phyloP scores from a whole-genome alignment of 2,113 vertebrate genomes.

The Leptodactylus fuscus region DNA sequence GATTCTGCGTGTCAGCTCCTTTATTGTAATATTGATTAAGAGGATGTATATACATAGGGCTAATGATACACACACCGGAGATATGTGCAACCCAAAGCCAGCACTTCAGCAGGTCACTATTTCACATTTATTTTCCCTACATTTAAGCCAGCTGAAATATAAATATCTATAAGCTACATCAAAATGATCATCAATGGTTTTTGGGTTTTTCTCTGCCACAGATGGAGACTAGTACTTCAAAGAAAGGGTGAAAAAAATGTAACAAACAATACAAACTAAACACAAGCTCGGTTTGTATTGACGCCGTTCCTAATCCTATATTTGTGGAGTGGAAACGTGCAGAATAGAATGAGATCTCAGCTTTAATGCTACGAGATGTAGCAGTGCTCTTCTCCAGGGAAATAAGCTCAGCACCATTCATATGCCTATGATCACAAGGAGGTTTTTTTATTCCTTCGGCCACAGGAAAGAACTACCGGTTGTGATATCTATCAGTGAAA shows the following conservation, averaged over 20 bases:
- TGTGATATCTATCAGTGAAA: neutral
- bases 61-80: slow-evolving; percentile 63
- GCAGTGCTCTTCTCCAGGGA: slow-evolving; percentile 30
- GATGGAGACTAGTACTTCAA: too few species aligned
- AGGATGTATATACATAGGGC: slow-evolving; percentile 64
- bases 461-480: slow-evolving; percentile 16
- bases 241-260: neutral
- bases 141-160: neutral
- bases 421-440: slow-evolving; percentile 20
- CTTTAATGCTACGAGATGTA: slow-evolving; percentile 3
- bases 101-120: too few species aligned
- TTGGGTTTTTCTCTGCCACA: too few species aligned
- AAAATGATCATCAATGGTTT: neutral
- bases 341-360: slow-evolving; percentile 15
- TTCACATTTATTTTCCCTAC: too few species aligned
- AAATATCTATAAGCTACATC: neutral
- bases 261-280: neutral
- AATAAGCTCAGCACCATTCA: slow-evolving; percentile 25
- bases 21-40: slow-evolving; percentile 83
- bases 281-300: neutral
- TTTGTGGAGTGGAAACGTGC: slow-evolving; percentile 18
- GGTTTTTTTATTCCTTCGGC: neutral
- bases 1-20: slow-evolving; percentile 79
- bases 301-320: neutral
- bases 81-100: slow-evolving; percentile 45